Base-by-base conservation (phyloP, 2,797 vertebrate species). In the Rhabdomys pumilio region DNA sequence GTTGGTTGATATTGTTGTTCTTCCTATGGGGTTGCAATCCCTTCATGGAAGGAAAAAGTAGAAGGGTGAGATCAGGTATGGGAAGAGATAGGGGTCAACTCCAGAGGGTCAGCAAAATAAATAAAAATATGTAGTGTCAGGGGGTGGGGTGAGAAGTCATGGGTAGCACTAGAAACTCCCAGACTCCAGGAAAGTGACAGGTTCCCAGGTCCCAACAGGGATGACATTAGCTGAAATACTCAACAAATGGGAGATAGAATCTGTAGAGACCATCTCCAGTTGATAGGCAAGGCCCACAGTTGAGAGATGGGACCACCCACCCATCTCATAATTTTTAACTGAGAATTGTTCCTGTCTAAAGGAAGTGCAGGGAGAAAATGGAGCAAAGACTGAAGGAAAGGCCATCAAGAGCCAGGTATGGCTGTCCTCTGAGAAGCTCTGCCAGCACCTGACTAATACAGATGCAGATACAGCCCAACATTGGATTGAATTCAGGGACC, bases 91-190 rank as follows among this genome's bases (percentile, higher is more conserved):
- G 19, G 7, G 4, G n/a, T 20, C n/a, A 20, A 72, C 34, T 38
- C 69, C 17, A 72, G n/a, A 72, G n/a, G 17, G n/a, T 38, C n/a
- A 38, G n/a, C 7, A 72, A 72, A 38, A 72, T 72, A 72, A 72
- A 38, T 72, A 38, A 17, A 72, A 38, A 72, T 72, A 10, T 72
- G 17, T 72, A 72, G 17, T 7, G 20, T 17, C 38, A 1, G 34
- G 34, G 0, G 6, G 6, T 19, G 8, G 69, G n/a, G 69, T 72
- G 69, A 3, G 17, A 3, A 38, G 10, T n/a, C 20, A 1, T 1
- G 17, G n/a, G 69, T 38, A 38, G 17, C 17, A 10, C n/a, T 72
- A 38, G n/a, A 20, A 72, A 72, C 17, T 72, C 7, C n/a, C 69
- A 38, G 34, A 38, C 34, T 10, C 69, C 17, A 72, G n/a, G 69